phyloP scores from a whole-genome alignment of 2,888 invertebrate species.

The Branchellion lobata region DNA sequence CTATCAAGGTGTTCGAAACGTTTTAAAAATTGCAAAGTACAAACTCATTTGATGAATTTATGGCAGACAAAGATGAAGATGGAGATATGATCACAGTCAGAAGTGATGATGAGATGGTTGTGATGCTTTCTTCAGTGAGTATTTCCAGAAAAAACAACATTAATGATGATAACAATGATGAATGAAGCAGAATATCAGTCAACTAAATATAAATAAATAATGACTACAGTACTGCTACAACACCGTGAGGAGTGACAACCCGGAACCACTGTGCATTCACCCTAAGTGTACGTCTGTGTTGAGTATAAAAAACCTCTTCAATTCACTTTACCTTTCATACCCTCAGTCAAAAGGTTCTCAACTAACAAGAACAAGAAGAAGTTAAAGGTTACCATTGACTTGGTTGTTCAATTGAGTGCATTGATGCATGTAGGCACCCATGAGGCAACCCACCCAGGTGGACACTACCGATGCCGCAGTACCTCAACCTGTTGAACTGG shows the following conservation, averaged over 20 bases:
- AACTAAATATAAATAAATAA: no score
- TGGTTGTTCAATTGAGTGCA: no score
- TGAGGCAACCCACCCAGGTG: background rate
- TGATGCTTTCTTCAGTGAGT: slow-evolving; percentile 58
- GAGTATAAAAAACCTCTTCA: no score
- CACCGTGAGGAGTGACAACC: background rate
- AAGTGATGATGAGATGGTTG: slow-evolving; percentile 59
- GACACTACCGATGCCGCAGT: background rate
- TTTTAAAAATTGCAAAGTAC: no score
- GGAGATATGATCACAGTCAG: slow-evolving; percentile 60
- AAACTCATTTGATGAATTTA: no score
- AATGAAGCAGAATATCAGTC: no score
- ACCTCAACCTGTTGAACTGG: slow-evolving; percentile 19
- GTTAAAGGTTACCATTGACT: no score
- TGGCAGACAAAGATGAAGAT: slow-evolving; percentile 58
- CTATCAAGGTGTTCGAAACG: background rate
- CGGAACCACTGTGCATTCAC: slow-evolving; percentile 27
- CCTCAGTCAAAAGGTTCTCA: no score
- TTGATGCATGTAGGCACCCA: no score
- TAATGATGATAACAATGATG: background rate
- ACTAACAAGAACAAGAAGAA: no score
- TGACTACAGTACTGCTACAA: slow-evolving; percentile 29
- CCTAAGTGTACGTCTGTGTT: background rate
- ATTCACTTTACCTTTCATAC: no score
- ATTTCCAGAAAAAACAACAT: background rate